Conservation (phyloP, 2,888 invertebrate species). For the Taphrorychus bicolor region DNA sequence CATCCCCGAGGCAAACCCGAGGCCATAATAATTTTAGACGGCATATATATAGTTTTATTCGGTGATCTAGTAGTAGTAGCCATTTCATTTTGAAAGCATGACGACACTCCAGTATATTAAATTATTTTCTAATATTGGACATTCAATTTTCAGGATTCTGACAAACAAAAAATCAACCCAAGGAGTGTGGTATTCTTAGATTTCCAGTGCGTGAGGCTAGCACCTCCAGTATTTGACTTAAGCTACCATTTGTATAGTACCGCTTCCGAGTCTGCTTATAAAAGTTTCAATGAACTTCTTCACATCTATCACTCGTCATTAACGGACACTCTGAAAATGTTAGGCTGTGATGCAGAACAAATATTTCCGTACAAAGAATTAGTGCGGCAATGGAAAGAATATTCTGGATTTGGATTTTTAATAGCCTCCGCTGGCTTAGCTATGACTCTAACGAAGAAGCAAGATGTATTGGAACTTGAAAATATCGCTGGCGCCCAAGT, state of each 20-base stretch:
- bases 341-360: constrained; percentile 7
- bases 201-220: constrained; percentile 24
- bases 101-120: too few species aligned
- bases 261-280: not conserved
- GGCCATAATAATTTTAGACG: too few species aligned
- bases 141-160: constrained; percentile 1
- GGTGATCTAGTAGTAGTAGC: too few species aligned
- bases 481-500: not conserved
- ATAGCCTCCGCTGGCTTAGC: not conserved
- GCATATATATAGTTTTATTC: too few species aligned
- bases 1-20: too few species aligned
- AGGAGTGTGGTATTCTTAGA: constrained; percentile 15
- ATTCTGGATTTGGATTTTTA: not conserved
- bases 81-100: too few species aligned
- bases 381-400: constrained; percentile 8
- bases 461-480: not conserved
- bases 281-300: not conserved
- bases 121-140: not conserved
- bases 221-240: constrained; percentile 32
- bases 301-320: constrained; percentile 3
- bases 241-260: constrained; percentile 28
- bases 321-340: not conserved
- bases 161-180: constrained; percentile 1
- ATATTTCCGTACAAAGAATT: constrained; percentile 13
- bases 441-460: not conserved